phyloP scores from a whole-genome alignment of 2,113 vertebrate genomes.

The Atherinomorus stipes region DNA sequence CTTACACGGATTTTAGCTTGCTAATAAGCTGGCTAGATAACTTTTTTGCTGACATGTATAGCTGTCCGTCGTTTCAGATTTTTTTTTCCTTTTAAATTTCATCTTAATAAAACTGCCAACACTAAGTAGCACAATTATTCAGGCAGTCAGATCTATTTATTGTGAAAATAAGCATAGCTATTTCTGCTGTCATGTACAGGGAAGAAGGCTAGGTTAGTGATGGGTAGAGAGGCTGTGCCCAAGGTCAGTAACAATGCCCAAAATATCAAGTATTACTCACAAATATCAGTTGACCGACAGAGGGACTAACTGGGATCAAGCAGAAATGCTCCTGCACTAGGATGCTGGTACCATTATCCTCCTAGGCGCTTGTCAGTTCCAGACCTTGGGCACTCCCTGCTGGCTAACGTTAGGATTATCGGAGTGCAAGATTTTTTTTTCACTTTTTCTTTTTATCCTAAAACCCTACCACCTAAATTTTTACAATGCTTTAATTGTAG shows the following conservation, averaged over 20 bases:
- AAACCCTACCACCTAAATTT: slow-evolving; percentile 25
- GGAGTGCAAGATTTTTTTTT: slow-evolving; percentile 56
- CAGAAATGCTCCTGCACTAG: slow-evolving; percentile 17
- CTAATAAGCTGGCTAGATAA: slow-evolving; percentile 84
- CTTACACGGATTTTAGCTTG: slow-evolving; percentile 85
- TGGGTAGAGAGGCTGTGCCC: slow-evolving; percentile 49
- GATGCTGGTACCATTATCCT: slow-evolving; percentile 33
- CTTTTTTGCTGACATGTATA: slow-evolving; percentile 38
- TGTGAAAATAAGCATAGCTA: slow-evolving; percentile 57
- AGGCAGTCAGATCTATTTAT: slow-evolving; percentile 44
- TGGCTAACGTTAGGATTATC: slow-evolving; percentile 70
- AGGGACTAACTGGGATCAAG: not conserved
- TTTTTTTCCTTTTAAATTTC: slow-evolving; percentile 16
- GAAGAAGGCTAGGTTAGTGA: slow-evolving; percentile 65
- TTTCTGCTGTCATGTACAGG: slow-evolving; percentile 80
- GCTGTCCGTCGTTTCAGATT: slow-evolving; percentile 1
- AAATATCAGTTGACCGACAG: not conserved
- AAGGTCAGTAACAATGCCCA: slow-evolving; percentile 42
- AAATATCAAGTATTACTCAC: slow-evolving; percentile 24
- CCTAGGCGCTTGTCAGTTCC: slow-evolving; percentile 2
- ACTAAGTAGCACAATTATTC: slow-evolving; percentile 47
- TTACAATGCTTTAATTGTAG: slow-evolving; percentile 12
- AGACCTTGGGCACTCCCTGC: slow-evolving; percentile 65
- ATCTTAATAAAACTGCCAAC: slow-evolving; percentile 29
- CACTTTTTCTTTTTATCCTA: not conserved